Evolutionary conservation across 2,797 vertebrate species (phyloP).

Genomic region (Microhierax caerulescens): DNA sequence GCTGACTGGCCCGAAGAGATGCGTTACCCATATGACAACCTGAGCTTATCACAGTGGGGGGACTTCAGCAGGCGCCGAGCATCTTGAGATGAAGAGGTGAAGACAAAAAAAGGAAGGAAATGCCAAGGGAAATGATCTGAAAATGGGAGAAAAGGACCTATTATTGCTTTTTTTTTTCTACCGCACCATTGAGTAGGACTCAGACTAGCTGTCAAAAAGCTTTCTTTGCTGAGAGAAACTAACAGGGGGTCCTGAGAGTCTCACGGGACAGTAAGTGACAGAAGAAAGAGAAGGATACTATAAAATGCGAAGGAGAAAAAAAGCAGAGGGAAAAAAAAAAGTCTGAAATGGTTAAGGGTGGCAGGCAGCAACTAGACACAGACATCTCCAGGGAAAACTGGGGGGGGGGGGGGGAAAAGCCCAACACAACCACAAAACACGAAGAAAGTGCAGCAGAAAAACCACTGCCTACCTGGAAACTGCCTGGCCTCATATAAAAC

Average conservation of each 20-base stretch:
- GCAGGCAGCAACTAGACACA: background rate
- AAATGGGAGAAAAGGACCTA: slow-evolving; percentile 45
- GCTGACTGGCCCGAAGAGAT: background rate
- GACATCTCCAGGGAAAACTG: background rate
- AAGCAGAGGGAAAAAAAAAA: background rate
- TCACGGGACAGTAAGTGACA: background rate
- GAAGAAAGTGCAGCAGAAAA: background rate
- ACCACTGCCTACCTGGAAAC: fast-evolving
- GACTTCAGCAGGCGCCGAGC: background rate
- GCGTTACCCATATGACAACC: background rate
- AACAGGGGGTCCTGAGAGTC: background rate
- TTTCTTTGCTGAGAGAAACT: background rate
- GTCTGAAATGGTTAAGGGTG: background rate
- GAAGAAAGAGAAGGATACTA: background rate
- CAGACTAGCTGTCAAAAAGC: slow-evolving; percentile 51
- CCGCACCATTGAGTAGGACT: slow-evolving; percentile 6
- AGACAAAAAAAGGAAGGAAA: background rate
- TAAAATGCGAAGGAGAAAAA: background rate
- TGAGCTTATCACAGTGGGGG: slow-evolving; percentile 25
- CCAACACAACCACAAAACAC: background rate
- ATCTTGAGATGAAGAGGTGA: background rate
- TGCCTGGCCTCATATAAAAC: fast-evolving
- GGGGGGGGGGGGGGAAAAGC: background rate
- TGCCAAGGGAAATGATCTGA: slow-evolving; percentile 2
- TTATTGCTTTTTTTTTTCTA: background rate